phyloP scores from a whole-genome alignment of 2,888 invertebrate genomes.

The Dusona sp. region DNA sequence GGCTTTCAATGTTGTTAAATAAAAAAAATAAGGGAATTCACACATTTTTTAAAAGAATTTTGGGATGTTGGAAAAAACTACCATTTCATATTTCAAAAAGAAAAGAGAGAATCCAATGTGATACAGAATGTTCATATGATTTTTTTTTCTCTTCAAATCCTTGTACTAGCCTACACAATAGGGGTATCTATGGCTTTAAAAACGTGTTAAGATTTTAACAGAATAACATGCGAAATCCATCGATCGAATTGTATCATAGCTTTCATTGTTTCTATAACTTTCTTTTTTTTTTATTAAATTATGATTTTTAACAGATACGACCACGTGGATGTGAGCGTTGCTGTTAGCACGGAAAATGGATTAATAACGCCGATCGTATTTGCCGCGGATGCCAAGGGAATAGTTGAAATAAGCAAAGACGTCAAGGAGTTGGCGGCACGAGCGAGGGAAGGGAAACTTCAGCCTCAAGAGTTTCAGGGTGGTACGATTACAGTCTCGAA shows the following conservation, averaged over 20 bases:
- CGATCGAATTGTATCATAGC: not conserved
- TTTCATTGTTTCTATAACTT: not conserved
- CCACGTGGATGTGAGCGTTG: conserved; percentile 97
- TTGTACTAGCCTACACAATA: not conserved
- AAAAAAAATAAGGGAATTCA: no score
- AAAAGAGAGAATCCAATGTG: not conserved
- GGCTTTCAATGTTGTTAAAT: no score
- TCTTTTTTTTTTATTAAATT: not conserved
- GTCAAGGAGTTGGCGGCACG: conserved; percentile 93
- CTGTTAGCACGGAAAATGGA: conserved; percentile 97
- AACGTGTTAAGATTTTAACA: not conserved
- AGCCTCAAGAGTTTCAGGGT: conserved; percentile 98
- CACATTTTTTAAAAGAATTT: no score
- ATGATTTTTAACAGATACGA: conserved; percentile 87
- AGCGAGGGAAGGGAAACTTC: conserved; percentile 95
- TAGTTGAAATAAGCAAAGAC: conserved; percentile 92
- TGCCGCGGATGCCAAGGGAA: conserved; percentile 95
- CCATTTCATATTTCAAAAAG: not conserved
- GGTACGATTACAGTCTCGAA: conserved; percentile 98
- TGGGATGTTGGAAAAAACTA: not conserved
- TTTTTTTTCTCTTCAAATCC: not conserved
- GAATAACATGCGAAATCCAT: not conserved
- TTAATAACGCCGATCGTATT: conserved; percentile 98
- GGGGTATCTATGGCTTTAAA: not conserved
- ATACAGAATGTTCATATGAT: not conserved